Base-by-base conservation (phyloP, 2,113 vertebrate genomes). In the Cottus gobio region DNA sequence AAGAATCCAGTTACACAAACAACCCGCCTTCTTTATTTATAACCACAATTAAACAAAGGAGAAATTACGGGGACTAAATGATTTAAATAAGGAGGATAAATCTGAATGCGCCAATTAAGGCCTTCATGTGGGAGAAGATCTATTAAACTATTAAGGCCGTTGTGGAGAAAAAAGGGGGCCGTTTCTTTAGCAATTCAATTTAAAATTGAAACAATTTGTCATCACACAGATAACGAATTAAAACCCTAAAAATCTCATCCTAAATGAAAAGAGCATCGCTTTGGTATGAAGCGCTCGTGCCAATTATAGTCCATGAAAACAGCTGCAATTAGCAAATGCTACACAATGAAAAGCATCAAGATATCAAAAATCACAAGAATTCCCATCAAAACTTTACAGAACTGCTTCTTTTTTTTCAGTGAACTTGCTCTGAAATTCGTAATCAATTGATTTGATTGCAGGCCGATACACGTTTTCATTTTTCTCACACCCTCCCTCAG, bases 281-380 rank as follows among this genome's bases (percentile, higher is more conserved):
- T 37, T 78, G 65, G 39, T 46, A 81, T 37, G 37, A 46, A 76
- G 79, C 83, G 71, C 71, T 30, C 46, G 79, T 72, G 82, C 61
- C 71, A 73, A 82, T 85, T 65, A 39, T 74, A 86, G 68, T 63
- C 83, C 82, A 80, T 70, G 63, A 73, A 88, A 93, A 91, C 87
- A 87, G 83, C 87, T 90, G 89, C 85, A 93, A 93, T 91, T 89
- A 90, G 80, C 87, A 85, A 78, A 87, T 20, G 71, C 73, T 80
- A 82, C 82, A 89, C 75, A 82, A 87, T 77, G 72, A 77, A 77
- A 71, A 68, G 71, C 87, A 26, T 16, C 31, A 28, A 72, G 48
- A 70, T 73, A n/a, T 22, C 0, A 57, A 62, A 89, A 89, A 56
- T 22, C 75, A 62, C 63, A 72, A 54, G 8, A 16, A 74, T 76